Percentiles rank a stretch among this genome's conserved stretches.
These are phyloP conservation scores for Hofmannophila pseudospretella DNA, from an alignment of 2,888 invertebrate species.

Conservation along the genomic window DNA sequence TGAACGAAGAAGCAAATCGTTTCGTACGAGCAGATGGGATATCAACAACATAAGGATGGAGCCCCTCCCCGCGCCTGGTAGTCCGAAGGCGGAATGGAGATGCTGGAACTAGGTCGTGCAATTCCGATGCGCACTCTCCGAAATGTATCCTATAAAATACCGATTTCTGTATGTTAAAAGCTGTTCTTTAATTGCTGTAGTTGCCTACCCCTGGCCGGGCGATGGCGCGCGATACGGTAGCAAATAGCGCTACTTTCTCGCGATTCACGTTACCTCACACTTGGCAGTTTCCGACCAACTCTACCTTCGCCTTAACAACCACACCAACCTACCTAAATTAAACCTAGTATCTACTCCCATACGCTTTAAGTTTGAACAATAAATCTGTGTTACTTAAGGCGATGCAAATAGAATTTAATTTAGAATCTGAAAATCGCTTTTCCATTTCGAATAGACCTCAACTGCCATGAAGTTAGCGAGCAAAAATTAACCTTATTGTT, in stretches of 20 bases:
- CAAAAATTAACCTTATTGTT: conserved; percentile 23
- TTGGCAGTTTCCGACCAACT: conserved; percentile 39
- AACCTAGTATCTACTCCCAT: conserved; percentile 14
- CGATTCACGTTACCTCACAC: conserved; percentile 70
- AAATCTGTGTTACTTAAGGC: conserved; percentile 18
- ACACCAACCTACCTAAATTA: conserved; percentile 17
- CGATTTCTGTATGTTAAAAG: too few species aligned
- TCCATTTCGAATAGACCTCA: conserved; percentile 33
- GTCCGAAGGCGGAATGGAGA: too few species aligned
- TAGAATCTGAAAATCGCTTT: conserved; percentile 51
- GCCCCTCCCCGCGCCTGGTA: too few species aligned
- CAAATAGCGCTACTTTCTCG: conserved; percentile 74
- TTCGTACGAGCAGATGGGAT: too few species aligned
- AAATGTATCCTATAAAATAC: too few species aligned
- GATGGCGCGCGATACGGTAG: conserved; percentile 76
- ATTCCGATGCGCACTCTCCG: too few species aligned
- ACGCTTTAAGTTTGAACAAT: neutral
- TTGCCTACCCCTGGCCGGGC: conserved; percentile 39
- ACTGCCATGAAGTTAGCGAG: conserved; percentile 7
- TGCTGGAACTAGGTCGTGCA: too few species aligned
- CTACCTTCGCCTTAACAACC: conserved; percentile 19
- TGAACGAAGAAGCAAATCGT: too few species aligned
- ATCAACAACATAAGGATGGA: too few species aligned
- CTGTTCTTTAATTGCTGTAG: too few species aligned
- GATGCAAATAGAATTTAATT: conserved; percentile 28